A percentile compares a stretch with the other conserved stretches of the same genome.
These are phyloP conservation scores for Stenotaenia linearis DNA, from an alignment of 2,888 invertebrate genomes.

Conservation along the genomic window DNA sequence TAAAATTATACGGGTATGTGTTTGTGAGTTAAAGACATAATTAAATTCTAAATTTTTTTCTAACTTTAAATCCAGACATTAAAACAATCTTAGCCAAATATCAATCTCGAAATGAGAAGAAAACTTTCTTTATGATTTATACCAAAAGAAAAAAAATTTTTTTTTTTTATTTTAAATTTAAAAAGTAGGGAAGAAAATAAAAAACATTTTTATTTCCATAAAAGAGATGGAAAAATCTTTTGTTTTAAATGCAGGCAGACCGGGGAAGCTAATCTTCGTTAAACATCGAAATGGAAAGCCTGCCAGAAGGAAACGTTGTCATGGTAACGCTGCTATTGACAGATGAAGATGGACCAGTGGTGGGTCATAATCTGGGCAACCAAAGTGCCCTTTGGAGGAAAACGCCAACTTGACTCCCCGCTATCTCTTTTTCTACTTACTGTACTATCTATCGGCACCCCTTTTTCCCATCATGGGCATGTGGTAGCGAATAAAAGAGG, in stretches of 20 bases:
- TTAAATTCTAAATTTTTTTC: background rate
- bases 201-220: no score
- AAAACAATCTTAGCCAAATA: background rate
- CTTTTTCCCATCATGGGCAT: background rate
- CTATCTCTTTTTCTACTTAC: conserved; percentile 1
- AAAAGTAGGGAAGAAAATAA: no score
- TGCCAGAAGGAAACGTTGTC: conserved; percentile 5
- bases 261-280: background rate
- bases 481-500: background rate
- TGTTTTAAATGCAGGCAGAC: background rate
- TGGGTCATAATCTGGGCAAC: conserved; percentile 19
- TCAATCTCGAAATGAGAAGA: background rate
- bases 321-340: conserved; percentile 10
- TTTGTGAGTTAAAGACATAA: background rate
- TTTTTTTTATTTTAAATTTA: no score
- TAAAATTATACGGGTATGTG: background rate
- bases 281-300: background rate
- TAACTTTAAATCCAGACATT: background rate
- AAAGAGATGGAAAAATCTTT: background rate
- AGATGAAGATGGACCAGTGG: conserved; percentile 21
- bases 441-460: background rate
- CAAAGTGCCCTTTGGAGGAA: conserved; percentile 17
- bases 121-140: no score
- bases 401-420: conserved; percentile 20
- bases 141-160: background rate